Conservation (phyloP, 53 echinoderm and acorn worm genomes). For the Holothuria scabra region DNA sequence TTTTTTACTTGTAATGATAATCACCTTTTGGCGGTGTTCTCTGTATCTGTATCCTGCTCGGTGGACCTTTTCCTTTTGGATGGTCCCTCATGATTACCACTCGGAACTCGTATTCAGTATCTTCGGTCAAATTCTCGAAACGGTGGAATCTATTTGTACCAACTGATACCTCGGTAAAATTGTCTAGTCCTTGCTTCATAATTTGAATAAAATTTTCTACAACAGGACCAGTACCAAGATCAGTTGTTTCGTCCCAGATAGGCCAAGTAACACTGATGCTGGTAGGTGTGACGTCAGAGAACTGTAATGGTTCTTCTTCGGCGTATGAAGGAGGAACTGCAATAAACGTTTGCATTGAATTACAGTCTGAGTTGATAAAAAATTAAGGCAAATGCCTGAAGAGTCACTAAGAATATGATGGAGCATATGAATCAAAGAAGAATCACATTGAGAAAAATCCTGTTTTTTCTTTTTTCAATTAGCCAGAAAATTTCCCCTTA, state of each 20-base stretch:
- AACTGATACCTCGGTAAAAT: neutral
- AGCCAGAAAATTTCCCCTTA: too few species aligned
- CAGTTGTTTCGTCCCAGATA: neutral
- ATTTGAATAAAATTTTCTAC: neutral
- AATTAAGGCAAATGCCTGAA: too few species aligned
- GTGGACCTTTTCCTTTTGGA: neutral
- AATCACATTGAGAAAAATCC: too few species aligned
- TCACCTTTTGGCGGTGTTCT: neutral
- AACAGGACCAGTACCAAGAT: neutral
- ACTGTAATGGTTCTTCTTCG: neutral
- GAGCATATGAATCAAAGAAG: too few species aligned
- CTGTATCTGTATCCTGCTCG: neutral
- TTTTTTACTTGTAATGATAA: too few species aligned
- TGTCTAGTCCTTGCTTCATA: neutral
- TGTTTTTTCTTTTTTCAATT: too few species aligned
- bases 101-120: neutral
- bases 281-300: constrained; percentile 8
- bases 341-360: neutral
- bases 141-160: neutral
- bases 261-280: constrained; percentile 13
- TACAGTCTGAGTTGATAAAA: too few species aligned
- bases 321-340: neutral
- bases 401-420: too few species aligned
- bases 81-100: neutral
- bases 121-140: constrained; percentile 2